These are phyloP conservation scores for Podabrus alpinus DNA, from an alignment of 2,888 invertebrate genomes.

Conservation along the genomic window DNA sequence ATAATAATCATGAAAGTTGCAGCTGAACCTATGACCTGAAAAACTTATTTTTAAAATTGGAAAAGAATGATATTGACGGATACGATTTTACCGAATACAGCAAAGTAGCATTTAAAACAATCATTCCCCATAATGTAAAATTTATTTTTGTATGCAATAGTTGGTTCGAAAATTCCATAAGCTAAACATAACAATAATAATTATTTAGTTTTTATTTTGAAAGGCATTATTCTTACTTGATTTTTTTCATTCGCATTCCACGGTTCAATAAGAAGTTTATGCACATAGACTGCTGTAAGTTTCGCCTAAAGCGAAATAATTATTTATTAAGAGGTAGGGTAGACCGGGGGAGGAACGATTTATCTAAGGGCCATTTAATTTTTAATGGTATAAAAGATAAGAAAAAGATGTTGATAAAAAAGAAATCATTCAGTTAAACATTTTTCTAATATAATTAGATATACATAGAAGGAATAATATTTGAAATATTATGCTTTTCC, in stretches of 20 bases:
- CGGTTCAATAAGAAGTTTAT: not conserved
- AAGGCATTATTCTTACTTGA: not conserved
- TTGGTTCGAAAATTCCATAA: conserved; percentile 1
- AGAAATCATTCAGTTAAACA: too few relatives aligned
- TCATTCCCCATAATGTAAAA: not conserved
- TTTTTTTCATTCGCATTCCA: not conserved
- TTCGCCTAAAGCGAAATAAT: not conserved
- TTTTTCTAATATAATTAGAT: too few relatives aligned
- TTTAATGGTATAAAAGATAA: too few relatives aligned
- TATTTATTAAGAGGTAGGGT: not conserved
- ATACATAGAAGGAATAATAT: too few relatives aligned
- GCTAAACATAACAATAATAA: not conserved
- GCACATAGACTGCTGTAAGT: not conserved
- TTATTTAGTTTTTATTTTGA: not conserved
- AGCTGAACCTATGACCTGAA: not conserved
- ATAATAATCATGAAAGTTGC: conserved; percentile 3
- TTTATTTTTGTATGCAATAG: not conserved
- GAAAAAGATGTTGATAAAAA: too few relatives aligned
- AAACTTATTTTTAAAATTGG: not conserved
- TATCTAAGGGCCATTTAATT: too few relatives aligned
- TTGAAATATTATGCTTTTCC: too few relatives aligned
- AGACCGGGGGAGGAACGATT: too few relatives aligned
- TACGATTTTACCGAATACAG: not conserved
- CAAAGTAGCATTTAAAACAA: not conserved
- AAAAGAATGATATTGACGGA: not conserved